phyloP scores from a whole-genome alignment of 2,113 vertebrate species.

The Chlamydotis undulata region DNA sequence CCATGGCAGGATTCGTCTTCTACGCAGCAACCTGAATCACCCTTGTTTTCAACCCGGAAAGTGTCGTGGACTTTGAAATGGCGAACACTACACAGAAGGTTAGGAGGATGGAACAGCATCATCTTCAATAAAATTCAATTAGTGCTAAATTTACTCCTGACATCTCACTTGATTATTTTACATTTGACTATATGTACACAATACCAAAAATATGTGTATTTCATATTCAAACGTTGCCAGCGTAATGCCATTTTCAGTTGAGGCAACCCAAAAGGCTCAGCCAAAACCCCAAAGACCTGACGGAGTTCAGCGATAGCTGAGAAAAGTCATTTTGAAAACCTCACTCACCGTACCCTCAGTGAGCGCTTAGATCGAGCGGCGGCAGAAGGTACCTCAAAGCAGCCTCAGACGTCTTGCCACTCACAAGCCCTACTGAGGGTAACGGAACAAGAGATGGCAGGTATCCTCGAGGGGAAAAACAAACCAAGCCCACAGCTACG shows the following conservation, averaged over 20 bases:
- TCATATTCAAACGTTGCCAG: background rate
- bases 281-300: background rate
- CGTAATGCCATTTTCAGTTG: background rate
- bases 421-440: background rate
- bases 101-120: background rate
- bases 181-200: background rate
- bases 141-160: background rate
- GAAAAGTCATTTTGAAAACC: background rate
- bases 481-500: background rate
- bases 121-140: background rate
- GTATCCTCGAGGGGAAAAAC: background rate
- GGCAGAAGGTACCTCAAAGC: background rate
- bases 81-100: background rate
- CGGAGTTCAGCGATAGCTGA: background rate
- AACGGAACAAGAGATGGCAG: background rate
- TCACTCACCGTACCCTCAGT: fast-evolving
- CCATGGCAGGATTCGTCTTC: background rate
- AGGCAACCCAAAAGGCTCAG: background rate
- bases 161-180: background rate
- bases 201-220: background rate
- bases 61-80: fast-evolving
- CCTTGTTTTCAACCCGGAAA: background rate
- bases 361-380: fast-evolving
- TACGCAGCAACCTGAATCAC: background rate
- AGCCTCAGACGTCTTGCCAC: background rate